phyloP scores from a whole-genome alignment of 2,888 invertebrate species.

The Drosophila stalkeri region DNA sequence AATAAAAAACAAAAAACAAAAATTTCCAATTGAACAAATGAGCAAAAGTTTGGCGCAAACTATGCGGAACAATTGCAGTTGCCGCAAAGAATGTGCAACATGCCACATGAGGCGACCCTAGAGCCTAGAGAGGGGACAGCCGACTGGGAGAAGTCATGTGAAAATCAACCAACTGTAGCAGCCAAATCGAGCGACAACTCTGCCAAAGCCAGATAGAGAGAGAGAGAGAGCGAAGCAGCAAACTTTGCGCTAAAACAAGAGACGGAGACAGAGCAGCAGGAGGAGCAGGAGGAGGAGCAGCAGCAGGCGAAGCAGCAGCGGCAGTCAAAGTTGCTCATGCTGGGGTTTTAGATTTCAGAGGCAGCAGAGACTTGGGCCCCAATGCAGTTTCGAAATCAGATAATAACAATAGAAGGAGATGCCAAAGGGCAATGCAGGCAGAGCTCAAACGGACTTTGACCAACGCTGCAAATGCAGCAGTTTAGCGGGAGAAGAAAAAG shows the following conservation, averaged over 20 bases:
- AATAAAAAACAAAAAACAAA: constrained; percentile 10
- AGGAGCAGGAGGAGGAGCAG: constrained; percentile 3
- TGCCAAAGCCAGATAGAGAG: constrained; percentile 41
- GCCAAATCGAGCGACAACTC: constrained; percentile 71
- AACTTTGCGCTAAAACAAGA: constrained; percentile 63
- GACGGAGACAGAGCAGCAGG: constrained; percentile 22
- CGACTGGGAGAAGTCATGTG: constrained; percentile 7
- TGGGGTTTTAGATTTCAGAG: constrained; percentile 30
- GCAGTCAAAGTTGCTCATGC: constrained; percentile 4
- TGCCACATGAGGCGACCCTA: constrained; percentile 28
- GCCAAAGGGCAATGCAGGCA: constrained; percentile 17
- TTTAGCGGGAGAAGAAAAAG: constrained; percentile 59
- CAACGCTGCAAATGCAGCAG: constrained; percentile 46
- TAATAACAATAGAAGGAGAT: constrained; percentile 48
- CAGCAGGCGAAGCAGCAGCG: not conserved
- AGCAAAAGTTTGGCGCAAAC: constrained; percentile 49
- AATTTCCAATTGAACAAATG: constrained; percentile 60
- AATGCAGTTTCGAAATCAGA: constrained; percentile 71
- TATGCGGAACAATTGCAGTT: constrained; percentile 78
- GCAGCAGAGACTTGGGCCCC: constrained; percentile 13
- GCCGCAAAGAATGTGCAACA: constrained; percentile 73
- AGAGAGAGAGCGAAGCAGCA: constrained; percentile 44
- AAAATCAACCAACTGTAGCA: constrained; percentile 51
- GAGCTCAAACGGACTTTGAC: constrained; percentile 19
- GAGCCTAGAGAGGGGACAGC: not conserved